A percentile compares a stretch with the other conserved stretches of the same genome.
phyloP scores from a whole-genome alignment of 1,140 invertebrate genomes.

The Halictus rubicundus region DNA sequence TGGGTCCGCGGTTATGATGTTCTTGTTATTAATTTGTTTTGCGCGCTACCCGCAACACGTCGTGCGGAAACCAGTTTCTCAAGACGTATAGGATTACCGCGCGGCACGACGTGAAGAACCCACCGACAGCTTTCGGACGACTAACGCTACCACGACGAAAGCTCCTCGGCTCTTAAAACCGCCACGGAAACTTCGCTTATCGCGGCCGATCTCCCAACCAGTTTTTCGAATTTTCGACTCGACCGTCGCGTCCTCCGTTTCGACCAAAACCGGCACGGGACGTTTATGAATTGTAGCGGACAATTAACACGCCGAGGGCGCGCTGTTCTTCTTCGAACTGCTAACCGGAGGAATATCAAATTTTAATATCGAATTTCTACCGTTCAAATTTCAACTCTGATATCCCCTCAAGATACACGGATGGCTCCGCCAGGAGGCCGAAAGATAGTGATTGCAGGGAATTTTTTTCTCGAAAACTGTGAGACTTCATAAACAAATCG shows the following conservation, averaged over 20 bases:
- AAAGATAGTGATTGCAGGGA: too few species aligned
- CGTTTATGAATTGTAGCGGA: slow-evolving; percentile 14
- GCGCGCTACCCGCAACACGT: slow-evolving; percentile 67
- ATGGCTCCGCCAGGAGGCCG: too few species aligned
- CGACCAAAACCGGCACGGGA: background rate
- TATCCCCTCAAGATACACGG: too few species aligned
- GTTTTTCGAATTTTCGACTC: slow-evolving; percentile 53
- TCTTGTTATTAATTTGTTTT: slow-evolving; percentile 73
- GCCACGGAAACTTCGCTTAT: slow-evolving; percentile 48
- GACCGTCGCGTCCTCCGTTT: too few species aligned
- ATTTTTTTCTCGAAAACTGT: too few species aligned
- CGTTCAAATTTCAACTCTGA: too few species aligned
- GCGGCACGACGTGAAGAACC: slow-evolving; percentile 55
- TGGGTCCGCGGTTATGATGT: slow-evolving; percentile 67
- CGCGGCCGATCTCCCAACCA: slow-evolving; percentile 52
- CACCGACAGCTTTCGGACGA: slow-evolving; percentile 66
- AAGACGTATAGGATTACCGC: slow-evolving; percentile 68
- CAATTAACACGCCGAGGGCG: slow-evolving; percentile 3
- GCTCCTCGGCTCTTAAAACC: slow-evolving; percentile 40
- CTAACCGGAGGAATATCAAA: too few species aligned
- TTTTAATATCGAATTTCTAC: too few species aligned
- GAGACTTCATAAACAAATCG: too few species aligned
- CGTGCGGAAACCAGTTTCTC: slow-evolving; percentile 70
- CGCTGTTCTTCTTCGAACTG: too few species aligned
- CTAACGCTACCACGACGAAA: slow-evolving; percentile 60